Evolutionary conservation across 64 coral and sea anemone genomes (phyloP), one percentile per base, ranked within the genome.

Genomic region (Orbicella faveolata): DNA sequence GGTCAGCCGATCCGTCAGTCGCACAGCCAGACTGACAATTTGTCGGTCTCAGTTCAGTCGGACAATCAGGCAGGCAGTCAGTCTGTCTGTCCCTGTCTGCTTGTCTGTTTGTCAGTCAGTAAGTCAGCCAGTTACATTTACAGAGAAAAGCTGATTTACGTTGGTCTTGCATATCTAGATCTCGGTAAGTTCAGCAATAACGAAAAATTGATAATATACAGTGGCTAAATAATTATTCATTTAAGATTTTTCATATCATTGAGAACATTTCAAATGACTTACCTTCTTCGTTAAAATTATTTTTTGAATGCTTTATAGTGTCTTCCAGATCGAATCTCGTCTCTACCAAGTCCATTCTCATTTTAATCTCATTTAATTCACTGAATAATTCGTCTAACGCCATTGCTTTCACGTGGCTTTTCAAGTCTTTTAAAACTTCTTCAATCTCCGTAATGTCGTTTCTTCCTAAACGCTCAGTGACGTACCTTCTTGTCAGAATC

Each of bases 321-420:
- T 65, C 41, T 11, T 30, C 63, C 6, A 51, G 7, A 16, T 84
- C 39, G 36, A 17, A 64, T 25, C 63, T 68, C 36, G 41, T 44
- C 20, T 84, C 64, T 14, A 84, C 20, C 2, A 84, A 5, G n/a
- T 72, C 82, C 64, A 84, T 70, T 23, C 81, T 84, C 0, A 0
- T 15, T 64, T 84, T 84, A 7, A 84, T 70, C 9, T 53, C 82
- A 15, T 84, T 84, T 5, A 84, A 19, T 72, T 84, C 36, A 52
- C 66, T 17, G 51, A 84, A 72, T 61, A 84, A 70, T 19, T 72
- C 35, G 25, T 52, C 64, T 12, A 84, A 61, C 2, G 82, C 82
- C 64, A 84, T 84, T 84, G 82, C 82, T 30, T 72, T 67, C 19
- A 84, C 64, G 15, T 72, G 61, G 21, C 65, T 33, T 7, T 84